A percentile compares a stretch with the other conserved stretches of the same genome.
These are phyloP conservation scores for Andrena camellia DNA, from an alignment of 2,888 invertebrate genomes.

Conservation along the genomic window DNA sequence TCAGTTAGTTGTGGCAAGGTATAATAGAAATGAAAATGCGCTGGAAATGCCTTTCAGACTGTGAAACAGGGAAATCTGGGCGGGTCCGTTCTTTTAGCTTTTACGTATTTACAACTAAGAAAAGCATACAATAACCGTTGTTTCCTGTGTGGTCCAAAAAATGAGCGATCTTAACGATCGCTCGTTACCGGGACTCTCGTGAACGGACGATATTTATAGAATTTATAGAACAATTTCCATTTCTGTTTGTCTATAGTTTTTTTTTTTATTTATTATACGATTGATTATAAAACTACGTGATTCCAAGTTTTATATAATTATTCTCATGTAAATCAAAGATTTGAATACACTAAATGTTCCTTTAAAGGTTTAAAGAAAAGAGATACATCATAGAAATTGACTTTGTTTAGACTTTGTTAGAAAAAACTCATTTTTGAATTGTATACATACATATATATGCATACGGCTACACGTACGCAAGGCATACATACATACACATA, in stretches of 20 bases:
- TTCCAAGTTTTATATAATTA: no score
- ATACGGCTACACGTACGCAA: conserved; percentile 45
- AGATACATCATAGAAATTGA: no score
- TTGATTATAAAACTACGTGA: no score
- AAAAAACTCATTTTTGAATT: conserved; percentile 73
- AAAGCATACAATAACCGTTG: conserved; percentile 44
- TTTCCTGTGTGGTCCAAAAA: conserved; percentile 58
- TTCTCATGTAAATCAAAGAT: no score
- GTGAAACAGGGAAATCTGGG: conserved; percentile 31
- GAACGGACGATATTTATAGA: conserved; percentile 10
- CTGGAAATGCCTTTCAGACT: conserved; percentile 38
- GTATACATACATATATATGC: conserved; percentile 72
- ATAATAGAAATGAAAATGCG: not conserved
- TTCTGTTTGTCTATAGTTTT: no score
- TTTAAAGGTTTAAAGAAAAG: no score
- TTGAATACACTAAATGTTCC: no score
- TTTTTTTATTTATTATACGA: no score
- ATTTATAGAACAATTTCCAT: no score
- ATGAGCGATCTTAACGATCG: conserved; percentile 4
- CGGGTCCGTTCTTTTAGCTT: conserved; percentile 45
- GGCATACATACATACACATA: conserved; percentile 35
- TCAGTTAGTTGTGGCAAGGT: conserved; percentile 18
- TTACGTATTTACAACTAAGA: conserved; percentile 26
- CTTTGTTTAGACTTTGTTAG: conserved; percentile 64
- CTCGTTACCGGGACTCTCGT: conserved; percentile 43